Base-by-base conservation (phyloP, 2,113 vertebrate species). In the Taurulus bubalis region DNA sequence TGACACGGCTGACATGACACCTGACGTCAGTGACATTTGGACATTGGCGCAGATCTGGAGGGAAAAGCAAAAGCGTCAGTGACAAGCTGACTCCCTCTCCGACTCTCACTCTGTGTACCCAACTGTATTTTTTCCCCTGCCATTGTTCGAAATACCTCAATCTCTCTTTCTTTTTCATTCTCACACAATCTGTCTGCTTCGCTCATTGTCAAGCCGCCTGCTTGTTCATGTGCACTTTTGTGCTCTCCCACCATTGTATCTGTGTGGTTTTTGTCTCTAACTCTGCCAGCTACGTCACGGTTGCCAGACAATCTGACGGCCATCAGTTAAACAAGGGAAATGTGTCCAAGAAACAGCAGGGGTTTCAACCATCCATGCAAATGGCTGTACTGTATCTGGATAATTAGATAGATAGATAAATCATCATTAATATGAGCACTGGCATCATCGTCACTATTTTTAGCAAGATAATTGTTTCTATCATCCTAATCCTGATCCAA, bases 291-390 rank as follows among this genome's bases (percentile, higher is more conserved):
- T 3, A 76, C 76, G 49, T 77, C 40, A 18, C 45, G 79, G 71
- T 85, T 89, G 90, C 84, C 87, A 91, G 83, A 88, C 68, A 83
- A 90, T 90, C 65, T 82, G 87, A 92, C 22, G 34, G 60, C 67
- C 78, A 71, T 38, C 79, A 68, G 77, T 75, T 71, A 74, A 88
- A 90, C 80, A 77, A 85, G 72, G 79, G 65, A 84, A 78, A 70
- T 42, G 40, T 64, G 56, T 82, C 88, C 83, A 87, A 80, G 69
- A 74, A 88, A 70, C 84, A 85, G 77, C 82, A 69, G 79, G 85
- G 66, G 65, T 49, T 62, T 75, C n/a, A 6, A 82, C 71, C 67
- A 87, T 70, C 49, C n/a, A 16, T 53, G 68, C 7, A 58, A 68
- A 85, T 56, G 34, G n/a, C 58, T 75, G 42, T 8, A 59, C n/a